These are phyloP conservation scores for Melolontha melolontha DNA, from an alignment of 2,888 invertebrate genomes.

Conservation along the genomic window DNA sequence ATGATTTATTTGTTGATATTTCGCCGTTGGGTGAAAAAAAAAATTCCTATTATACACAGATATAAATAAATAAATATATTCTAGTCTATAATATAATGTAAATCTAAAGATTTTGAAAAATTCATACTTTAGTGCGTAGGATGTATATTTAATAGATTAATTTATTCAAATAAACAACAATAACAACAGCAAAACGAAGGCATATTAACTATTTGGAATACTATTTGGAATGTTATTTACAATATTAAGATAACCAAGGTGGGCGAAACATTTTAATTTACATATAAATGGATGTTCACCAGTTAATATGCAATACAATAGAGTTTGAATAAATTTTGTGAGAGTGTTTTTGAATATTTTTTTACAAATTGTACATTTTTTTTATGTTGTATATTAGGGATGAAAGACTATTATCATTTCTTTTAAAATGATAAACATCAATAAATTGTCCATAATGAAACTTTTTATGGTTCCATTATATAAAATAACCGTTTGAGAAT, in stretches of 20 bases:
- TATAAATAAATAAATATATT: slow-evolving; percentile 31
- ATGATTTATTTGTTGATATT: slow-evolving; percentile 27
- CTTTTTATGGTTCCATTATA: too few relatives aligned
- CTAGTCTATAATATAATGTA: slow-evolving; percentile 36
- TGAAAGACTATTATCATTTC: too few relatives aligned
- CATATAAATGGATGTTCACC: not conserved
- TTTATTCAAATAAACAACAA: slow-evolving; percentile 20
- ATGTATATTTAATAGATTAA: slow-evolving; percentile 29
- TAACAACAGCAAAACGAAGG: slow-evolving; percentile 1
- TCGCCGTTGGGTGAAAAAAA: slow-evolving; percentile 16
- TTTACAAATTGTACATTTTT: too few relatives aligned
- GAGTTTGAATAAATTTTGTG: too few relatives aligned
- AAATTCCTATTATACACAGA: slow-evolving; percentile 12
- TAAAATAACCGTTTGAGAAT: too few relatives aligned
- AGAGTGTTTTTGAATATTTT: too few relatives aligned
- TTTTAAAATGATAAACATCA: too few relatives aligned
- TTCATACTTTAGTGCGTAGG: slow-evolving; percentile 18
- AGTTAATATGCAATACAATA: too few relatives aligned
- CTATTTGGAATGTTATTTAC: slow-evolving; percentile 9
- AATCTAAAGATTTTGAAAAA: slow-evolving; percentile 21
- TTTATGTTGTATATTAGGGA: too few relatives aligned
- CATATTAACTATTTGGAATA: slow-evolving; percentile 26
- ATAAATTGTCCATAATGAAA: too few relatives aligned
- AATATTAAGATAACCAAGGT: slow-evolving; percentile 6
- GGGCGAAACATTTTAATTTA: slow-evolving; percentile 11